Percentiles rank a stretch among this genome's conserved stretches.
Evolutionary conservation across 1,140 invertebrate species (phyloP).

Genomic region (Scaptomyza hsui): DNA sequence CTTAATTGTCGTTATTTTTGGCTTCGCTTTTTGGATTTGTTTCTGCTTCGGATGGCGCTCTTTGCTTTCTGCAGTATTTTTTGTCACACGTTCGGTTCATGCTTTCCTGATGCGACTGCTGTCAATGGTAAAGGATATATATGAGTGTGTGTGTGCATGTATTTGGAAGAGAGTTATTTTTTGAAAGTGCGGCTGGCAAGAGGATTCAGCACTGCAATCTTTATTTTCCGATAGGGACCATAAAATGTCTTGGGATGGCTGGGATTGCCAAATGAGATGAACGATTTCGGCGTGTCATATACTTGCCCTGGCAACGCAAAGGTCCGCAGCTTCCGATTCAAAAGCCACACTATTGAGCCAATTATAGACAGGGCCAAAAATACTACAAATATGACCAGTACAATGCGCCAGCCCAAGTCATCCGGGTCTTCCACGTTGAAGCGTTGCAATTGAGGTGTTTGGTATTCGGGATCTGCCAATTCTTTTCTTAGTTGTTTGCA

Average conservation of each 20-base stretch:
- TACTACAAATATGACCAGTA: not conserved
- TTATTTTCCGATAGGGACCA: slow-evolving; percentile 22
- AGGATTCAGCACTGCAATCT: not conserved
- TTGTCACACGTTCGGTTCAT: slow-evolving; percentile 5
- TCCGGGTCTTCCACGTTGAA: not conserved
- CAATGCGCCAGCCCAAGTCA: not conserved
- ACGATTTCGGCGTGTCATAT: slow-evolving; percentile 22
- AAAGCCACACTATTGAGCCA: slow-evolving; percentile 10
- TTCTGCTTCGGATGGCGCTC: not conserved
- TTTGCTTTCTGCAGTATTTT: slow-evolving; percentile 6
- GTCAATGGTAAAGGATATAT: not conserved
- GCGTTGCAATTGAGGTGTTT: not conserved
- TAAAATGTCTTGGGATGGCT: not conserved
- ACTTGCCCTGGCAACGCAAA: not conserved
- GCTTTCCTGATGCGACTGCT: too few species aligned
- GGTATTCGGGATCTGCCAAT: slow-evolving; percentile 20
- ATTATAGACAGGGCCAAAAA: slow-evolving; percentile 1
- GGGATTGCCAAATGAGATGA: slow-evolving; percentile 26
- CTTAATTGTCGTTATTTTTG: slow-evolving; percentile 64
- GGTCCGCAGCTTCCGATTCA: slow-evolving; percentile 17
- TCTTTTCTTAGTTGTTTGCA: slow-evolving; percentile 48
- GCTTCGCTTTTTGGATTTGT: slow-evolving; percentile 22
- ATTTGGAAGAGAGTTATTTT: slow-evolving; percentile 1
- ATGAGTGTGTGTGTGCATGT: not conserved
- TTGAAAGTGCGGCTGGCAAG: not conserved